phyloP scores from a whole-genome alignment of 2,113 vertebrate species.

The Aphelocoma coerulescens region DNA sequence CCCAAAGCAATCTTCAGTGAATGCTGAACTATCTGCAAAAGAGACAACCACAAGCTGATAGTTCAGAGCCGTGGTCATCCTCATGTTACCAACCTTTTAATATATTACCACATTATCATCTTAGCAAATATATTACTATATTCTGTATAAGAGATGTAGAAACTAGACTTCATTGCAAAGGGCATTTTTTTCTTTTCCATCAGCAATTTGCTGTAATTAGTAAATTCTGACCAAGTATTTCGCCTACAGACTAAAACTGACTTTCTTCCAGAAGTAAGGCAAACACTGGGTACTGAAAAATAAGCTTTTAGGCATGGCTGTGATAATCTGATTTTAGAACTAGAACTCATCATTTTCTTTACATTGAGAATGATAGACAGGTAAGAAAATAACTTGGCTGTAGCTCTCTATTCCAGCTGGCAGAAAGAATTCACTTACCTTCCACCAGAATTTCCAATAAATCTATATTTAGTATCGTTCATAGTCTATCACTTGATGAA shows the following conservation, averaged over 20 bases:
- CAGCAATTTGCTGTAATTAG: neutral
- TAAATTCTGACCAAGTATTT: neutral
- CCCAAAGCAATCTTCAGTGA: neutral
- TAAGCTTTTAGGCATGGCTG: neutral
- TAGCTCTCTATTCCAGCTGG: conserved; percentile 20
- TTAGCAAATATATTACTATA: neutral
- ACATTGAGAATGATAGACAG: neutral
- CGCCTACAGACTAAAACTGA: neutral
- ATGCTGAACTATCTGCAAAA: neutral
- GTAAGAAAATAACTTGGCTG: conserved; percentile 38
- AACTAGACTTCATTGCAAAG: neutral
- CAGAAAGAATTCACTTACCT: conserved; percentile 41
- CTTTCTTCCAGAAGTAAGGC: neutral
- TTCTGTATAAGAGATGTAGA: neutral
- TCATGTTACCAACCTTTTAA: neutral
- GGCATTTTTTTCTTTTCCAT: neutral
- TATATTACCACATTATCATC: neutral
- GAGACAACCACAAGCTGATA: neutral
- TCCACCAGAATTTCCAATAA: conserved; percentile 49
- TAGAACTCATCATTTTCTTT: conserved; percentile 17
- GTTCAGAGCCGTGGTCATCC: neutral
- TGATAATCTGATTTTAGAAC: conserved; percentile 32
- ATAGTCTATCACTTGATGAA: conserved; percentile 45
- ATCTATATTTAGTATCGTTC: conserved; percentile 52
- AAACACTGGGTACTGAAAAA: neutral